phyloP scores from a whole-genome alignment of 2,797 vertebrate species.

The Rhinoraja longicauda region DNA sequence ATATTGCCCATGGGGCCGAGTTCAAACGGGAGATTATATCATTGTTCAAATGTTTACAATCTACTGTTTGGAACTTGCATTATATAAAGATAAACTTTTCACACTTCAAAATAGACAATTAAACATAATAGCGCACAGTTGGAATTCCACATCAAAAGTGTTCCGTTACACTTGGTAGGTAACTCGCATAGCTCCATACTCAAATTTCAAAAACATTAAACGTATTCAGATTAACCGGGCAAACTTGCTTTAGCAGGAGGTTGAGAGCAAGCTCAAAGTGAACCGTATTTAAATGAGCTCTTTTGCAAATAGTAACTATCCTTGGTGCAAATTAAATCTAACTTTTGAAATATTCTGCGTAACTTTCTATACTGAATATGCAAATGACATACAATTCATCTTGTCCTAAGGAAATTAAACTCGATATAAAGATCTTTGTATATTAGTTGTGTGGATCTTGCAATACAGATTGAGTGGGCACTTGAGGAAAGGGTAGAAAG shows the following conservation, averaged over 20 bases:
- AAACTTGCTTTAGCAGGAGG: not conserved
- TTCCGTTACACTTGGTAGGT: not conserved
- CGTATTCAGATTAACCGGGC: not conserved
- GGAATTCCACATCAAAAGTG: not conserved
- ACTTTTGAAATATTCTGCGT: not conserved
- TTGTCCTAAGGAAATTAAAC: not conserved
- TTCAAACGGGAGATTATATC: too few species aligned
- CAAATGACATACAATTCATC: not conserved
- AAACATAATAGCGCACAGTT: not conserved
- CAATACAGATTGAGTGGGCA: not conserved
- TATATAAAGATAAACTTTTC: too few species aligned
- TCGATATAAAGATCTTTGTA: not conserved
- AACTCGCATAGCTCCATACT: not conserved
- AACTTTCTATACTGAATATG: not conserved
- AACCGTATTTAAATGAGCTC: not conserved
- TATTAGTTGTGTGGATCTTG: not conserved
- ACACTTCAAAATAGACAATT: not conserved
- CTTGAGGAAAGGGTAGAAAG: too few species aligned
- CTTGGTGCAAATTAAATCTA: not conserved
- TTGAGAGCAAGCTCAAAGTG: not conserved
- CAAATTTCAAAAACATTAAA: not conserved
- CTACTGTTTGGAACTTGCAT: not conserved
- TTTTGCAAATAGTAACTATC: not conserved
- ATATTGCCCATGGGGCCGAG: too few species aligned
- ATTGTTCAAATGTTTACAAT: too few species aligned